These are phyloP conservation scores for Urechis unicinctus DNA, from an alignment of 2,888 invertebrate genomes.

Conservation along the genomic window DNA sequence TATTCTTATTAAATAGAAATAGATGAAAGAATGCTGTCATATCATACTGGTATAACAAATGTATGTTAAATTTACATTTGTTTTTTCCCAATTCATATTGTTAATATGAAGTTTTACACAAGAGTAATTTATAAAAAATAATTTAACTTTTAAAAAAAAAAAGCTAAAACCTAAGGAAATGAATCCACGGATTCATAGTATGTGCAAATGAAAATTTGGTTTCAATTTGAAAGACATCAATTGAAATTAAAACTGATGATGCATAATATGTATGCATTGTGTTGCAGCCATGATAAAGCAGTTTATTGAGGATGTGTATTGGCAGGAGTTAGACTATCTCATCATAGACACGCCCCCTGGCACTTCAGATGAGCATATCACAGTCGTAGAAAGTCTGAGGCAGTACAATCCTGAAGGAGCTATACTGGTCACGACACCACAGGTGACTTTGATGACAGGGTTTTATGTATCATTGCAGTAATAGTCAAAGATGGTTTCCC, in stretches of 20 bases:
- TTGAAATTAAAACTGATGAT: neutral
- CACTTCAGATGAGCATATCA: slow-evolving; percentile 90
- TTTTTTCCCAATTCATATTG: no score
- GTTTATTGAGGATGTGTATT: slow-evolving; percentile 90
- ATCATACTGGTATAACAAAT: neutral
- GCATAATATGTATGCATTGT: neutral
- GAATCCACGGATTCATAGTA: no score
- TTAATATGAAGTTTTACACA: no score
- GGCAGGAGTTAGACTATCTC: slow-evolving; percentile 84
- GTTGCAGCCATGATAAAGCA: slow-evolving; percentile 79
- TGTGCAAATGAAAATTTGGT: no score
- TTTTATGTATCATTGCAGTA: neutral
- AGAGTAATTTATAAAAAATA: no score
- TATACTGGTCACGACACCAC: slow-evolving; percentile 88
- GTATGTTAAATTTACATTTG: neutral
- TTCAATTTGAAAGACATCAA: no score
- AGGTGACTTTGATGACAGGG: slow-evolving; percentile 59
- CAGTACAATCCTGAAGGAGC: slow-evolving; percentile 64
- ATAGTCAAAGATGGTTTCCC: no score
- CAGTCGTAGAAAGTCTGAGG: slow-evolving; percentile 65
- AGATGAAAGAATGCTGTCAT: neutral
- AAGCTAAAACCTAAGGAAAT: no score
- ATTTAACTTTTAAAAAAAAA: no score
- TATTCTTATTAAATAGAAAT: neutral
- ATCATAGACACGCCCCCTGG: slow-evolving; percentile 93